Evolutionary conservation across 2,797 vertebrate species (phyloP).

Genomic region (Propithecus perrieri): DNA sequence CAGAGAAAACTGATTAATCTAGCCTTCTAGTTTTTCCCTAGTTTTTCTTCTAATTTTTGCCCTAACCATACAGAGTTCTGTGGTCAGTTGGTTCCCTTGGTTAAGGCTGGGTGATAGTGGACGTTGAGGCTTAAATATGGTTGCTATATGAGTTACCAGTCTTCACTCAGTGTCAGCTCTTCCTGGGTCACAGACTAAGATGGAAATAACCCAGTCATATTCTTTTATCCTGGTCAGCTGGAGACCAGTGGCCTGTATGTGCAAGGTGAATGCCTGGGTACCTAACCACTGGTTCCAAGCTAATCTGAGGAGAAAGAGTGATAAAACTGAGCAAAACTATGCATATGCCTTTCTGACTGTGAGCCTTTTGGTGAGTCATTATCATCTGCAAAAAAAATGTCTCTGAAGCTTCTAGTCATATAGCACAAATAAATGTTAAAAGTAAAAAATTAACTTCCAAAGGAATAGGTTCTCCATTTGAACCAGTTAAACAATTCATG

Average conservation of each 20-base stretch:
- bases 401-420: neutral
- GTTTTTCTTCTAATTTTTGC: conserved; percentile 9
- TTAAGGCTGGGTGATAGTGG: neutral
- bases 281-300: neutral
- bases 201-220: neutral
- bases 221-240: neutral
- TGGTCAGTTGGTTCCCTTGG: neutral
- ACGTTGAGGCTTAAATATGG: neutral
- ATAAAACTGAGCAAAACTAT: neutral
- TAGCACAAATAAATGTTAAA: conserved; percentile 1
- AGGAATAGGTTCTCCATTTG: neutral
- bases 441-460: neutral
- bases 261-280: neutral
- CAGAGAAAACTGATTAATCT: neutral
- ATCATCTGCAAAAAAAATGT: neutral
- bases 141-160: neutral
- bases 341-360: neutral
- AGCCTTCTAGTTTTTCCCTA: neutral
- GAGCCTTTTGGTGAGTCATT: neutral
- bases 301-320: neutral
- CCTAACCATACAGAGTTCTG: neutral
- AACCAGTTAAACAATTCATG: neutral
- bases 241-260: neutral
- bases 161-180: neutral
- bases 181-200: neutral